These are phyloP conservation scores for Drosophila sechellia DNA, from an alignment of 1,140 invertebrate species.

Conservation along the genomic window DNA sequence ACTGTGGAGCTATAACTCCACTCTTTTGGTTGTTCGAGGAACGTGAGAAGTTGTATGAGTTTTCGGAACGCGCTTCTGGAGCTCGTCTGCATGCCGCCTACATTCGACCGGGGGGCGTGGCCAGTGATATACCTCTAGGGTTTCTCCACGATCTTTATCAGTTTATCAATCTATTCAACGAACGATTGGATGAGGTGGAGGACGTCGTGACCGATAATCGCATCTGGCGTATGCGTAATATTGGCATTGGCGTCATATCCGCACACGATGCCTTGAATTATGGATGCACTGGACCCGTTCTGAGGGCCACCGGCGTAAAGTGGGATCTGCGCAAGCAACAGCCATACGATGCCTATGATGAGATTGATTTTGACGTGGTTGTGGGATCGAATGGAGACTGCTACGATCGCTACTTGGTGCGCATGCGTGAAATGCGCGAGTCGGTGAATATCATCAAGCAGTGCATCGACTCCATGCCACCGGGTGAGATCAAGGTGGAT, in stretches of 20 bases:
- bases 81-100: conserved; percentile 94
- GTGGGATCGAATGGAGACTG: conserved; percentile 93
- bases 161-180: conserved; percentile 89
- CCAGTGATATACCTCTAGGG: conserved; percentile 92
- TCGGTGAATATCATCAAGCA: conserved; percentile 91
- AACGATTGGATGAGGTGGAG: conserved; percentile 94
- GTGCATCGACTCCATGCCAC: conserved; percentile 93
- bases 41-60: conserved; percentile 94
- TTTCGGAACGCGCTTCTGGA: conserved; percentile 93
- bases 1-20: conserved; percentile 93
- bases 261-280: conserved; percentile 93
- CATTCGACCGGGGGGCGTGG: conserved; percentile 92
- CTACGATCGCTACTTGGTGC: conserved; percentile 89
- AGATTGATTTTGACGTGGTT: conserved; percentile 94
- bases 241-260: conserved; percentile 91
- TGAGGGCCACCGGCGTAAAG: conserved; percentile 93
- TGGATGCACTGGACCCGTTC: conserved; percentile 93
- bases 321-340: conserved; percentile 94
- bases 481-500: conserved; percentile 92
- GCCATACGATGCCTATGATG: conserved; percentile 94
- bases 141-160: conserved; percentile 94
- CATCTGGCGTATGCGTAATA: conserved; percentile 92
- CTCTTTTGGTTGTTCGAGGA: conserved; percentile 96
- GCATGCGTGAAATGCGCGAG: conserved; percentile 93
- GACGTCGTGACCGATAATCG: conserved; percentile 92